phyloP scores from a whole-genome alignment of 2,113 vertebrate genomes.

The Hydropotes inermis region DNA sequence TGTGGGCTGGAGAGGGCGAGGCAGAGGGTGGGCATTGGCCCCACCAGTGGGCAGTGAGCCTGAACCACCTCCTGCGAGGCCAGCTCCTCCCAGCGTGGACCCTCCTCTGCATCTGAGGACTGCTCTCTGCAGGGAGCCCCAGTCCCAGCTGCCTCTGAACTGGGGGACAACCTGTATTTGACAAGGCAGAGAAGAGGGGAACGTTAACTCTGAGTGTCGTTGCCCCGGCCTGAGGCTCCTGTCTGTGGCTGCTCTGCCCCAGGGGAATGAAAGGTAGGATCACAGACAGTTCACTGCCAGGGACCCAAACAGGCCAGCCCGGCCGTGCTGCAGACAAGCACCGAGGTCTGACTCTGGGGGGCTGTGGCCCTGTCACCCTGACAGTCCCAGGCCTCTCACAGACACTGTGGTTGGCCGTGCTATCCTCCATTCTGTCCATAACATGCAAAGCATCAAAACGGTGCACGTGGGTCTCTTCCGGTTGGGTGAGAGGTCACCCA shows the following conservation, averaged over 20 bases:
- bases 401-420: neutral
- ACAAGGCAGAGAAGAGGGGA: neutral
- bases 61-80: neutral
- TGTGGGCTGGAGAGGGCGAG: fast-evolving
- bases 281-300: neutral
- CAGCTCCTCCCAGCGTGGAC: fast-evolving
- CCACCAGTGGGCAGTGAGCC: neutral
- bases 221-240: neutral
- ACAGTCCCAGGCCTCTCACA: neutral
- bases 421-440: neutral
- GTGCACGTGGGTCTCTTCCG: neutral
- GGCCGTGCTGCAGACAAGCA: neutral
- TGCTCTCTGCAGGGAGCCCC: neutral
- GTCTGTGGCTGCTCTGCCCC: neutral
- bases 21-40: neutral
- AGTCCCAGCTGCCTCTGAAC: neutral
- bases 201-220: neutral
- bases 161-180: neutral
- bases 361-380: neutral
- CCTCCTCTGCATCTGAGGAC: neutral
- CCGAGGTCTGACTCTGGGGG: fast-evolving
- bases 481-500: neutral
- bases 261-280: too few relatives aligned
- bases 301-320: neutral
- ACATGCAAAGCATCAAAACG: fast-evolving